A percentile compares a stretch with the other conserved stretches of the same genome.
These are phyloP conservation scores for Florisuga fusca DNA, from an alignment of 2,797 vertebrate species.

Conservation along the genomic window DNA sequence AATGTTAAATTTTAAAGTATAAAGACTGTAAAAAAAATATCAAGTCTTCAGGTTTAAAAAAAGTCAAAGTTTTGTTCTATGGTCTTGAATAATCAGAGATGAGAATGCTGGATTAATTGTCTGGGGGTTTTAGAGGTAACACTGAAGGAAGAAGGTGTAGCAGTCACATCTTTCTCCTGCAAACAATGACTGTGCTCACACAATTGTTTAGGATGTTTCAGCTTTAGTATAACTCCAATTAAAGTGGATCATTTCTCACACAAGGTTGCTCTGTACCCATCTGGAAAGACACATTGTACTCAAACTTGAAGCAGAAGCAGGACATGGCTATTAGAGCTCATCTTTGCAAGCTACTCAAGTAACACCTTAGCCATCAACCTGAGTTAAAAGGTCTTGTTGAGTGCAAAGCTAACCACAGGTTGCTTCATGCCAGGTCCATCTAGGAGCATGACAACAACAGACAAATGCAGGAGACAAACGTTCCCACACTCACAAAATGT, in stretches of 20 bases:
- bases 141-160: not conserved
- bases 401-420: not conserved
- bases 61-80: not conserved
- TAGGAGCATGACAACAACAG: rapidly evolving
- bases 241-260: not conserved
- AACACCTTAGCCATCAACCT: not conserved
- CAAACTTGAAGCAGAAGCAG: not conserved
- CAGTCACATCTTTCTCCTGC: not conserved
- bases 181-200: not conserved
- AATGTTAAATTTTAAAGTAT: rapidly evolving
- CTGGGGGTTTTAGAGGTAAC: not conserved
- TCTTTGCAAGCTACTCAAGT: not conserved
- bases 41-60: not conserved
- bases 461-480: not conserved
- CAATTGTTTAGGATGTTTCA: not conserved
- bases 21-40: not conserved
- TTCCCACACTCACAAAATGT: not conserved
- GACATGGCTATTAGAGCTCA: not conserved
- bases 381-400: not conserved
- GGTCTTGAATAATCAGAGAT: not conserved
- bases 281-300: not conserved
- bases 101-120: not conserved
- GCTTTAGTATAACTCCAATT: not conserved
- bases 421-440: not conserved
- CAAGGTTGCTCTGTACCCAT: not conserved